Percentiles rank a stretch among this genome's conserved stretches.
These are phyloP conservation scores for Siniperca undulata DNA, from an alignment of 2,797 vertebrate species.

Conservation along the genomic window DNA sequence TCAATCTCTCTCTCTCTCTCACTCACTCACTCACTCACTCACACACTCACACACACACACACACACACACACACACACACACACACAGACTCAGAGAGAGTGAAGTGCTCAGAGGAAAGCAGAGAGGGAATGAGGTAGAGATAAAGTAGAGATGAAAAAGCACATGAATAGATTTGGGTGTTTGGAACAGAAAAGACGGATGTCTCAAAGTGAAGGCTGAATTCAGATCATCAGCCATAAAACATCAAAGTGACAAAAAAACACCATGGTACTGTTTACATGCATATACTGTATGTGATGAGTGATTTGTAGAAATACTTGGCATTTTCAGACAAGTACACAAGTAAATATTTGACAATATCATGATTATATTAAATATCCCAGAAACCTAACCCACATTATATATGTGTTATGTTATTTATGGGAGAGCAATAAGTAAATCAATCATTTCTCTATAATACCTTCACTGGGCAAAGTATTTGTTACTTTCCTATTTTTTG, in stretches of 20 bases:
- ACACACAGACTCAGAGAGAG: not conserved
- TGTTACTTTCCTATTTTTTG: not conserved
- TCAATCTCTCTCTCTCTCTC: not conserved
- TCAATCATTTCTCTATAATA: not conserved
- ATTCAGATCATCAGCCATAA: slow-evolving; percentile 16
- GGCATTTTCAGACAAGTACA: not conserved
- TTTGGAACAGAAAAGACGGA: slow-evolving; percentile 10
- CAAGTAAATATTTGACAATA: not conserved
- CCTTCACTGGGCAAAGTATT: not conserved
- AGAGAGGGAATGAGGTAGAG: not conserved
- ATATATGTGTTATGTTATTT: not conserved
- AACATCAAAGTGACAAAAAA: slow-evolving; percentile 25
- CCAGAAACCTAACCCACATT: not conserved
- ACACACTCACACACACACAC: not conserved
- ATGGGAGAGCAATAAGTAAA: not conserved
- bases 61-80: not conserved
- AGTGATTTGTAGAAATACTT: not conserved
- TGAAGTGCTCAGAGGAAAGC: not conserved
- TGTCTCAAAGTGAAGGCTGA: slow-evolving; percentile 14
- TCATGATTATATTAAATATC: not conserved
- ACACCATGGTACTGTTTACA: not conserved
- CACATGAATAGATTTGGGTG: slow-evolving; percentile 18
- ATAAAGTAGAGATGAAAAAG: slow-evolving; percentile 28
- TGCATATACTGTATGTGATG: not conserved
- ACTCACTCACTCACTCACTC: not conserved